These are phyloP conservation scores for Ptilodon capucinus DNA, from an alignment of 2,888 invertebrate genomes.

Conservation along the genomic window DNA sequence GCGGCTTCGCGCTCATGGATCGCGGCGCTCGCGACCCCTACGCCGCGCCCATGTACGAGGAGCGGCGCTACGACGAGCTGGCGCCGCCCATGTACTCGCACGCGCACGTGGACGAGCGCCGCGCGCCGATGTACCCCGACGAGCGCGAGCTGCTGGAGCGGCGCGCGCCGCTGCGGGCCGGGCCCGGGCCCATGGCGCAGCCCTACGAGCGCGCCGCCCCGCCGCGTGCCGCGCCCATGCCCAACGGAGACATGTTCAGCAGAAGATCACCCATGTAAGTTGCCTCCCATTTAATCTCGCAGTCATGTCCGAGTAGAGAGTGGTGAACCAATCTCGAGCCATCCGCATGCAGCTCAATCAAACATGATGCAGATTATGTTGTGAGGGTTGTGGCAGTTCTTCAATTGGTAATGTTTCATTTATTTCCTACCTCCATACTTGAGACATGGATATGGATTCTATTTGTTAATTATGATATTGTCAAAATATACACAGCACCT, in stretches of 20 bases:
- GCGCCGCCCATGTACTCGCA: constrained; percentile 46
- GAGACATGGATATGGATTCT: no score
- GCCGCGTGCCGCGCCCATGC: constrained; percentile 57
- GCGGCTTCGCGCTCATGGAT: constrained; percentile 72
- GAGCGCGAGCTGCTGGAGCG: constrained; percentile 68
- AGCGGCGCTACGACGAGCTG: constrained; percentile 42
- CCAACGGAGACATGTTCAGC: constrained; percentile 77
- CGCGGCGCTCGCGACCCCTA: constrained; percentile 63
- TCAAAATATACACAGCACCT: no score
- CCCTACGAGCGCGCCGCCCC: constrained; percentile 64
- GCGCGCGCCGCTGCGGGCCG: constrained; percentile 47
- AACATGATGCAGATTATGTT: no score
- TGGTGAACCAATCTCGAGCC: no score
- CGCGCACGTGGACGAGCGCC: constrained; percentile 49
- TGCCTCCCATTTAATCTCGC: no score
- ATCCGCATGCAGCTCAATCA: no score
- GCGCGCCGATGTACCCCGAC: constrained; percentile 63
- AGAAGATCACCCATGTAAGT: constrained; percentile 73
- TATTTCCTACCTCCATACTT: no score
- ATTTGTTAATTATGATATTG: no score
- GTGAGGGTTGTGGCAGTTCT: no score
- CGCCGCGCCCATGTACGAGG: constrained; percentile 53
- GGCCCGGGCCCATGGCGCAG: constrained; percentile 48
- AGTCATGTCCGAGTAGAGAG: no score
- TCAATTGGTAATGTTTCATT: no score